A percentile compares a stretch with the other conserved stretches of the same genome.
These are phyloP conservation scores for Drosophila nigritarsus DNA, from an alignment of 2,888 invertebrate species.

Conservation along the genomic window DNA sequence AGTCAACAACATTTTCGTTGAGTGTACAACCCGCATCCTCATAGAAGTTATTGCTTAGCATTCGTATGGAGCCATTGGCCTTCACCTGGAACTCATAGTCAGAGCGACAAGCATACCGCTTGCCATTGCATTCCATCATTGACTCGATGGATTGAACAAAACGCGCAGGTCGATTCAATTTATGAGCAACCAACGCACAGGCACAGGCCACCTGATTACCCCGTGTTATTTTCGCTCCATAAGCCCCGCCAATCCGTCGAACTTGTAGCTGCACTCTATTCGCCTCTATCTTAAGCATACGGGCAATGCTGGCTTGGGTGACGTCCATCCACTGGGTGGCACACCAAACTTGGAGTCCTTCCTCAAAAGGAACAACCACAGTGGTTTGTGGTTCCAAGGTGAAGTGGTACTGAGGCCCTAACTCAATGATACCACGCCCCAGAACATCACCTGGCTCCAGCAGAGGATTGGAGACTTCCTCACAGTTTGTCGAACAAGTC, in stretches of 20 bases:
- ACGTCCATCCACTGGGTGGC: constrained; percentile 89
- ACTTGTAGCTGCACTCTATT: constrained; percentile 90
- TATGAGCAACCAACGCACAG: constrained; percentile 89
- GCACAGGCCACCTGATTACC: constrained; percentile 87
- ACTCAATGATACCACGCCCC: constrained; percentile 86
- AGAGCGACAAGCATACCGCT: constrained; percentile 87
- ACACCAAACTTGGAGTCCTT: constrained; percentile 89
- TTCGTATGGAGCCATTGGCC: constrained; percentile 88
- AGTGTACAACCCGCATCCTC: constrained; percentile 86
- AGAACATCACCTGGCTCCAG: constrained; percentile 55
- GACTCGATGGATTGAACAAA: constrained; percentile 90
- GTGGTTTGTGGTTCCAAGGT: constrained; percentile 91
- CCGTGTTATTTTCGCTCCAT: constrained; percentile 91
- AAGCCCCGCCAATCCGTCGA: constrained; percentile 92
- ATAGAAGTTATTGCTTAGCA: constrained; percentile 87
- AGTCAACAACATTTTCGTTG: constrained; percentile 86
- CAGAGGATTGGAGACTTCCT: not conserved
- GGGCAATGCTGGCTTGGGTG: constrained; percentile 87
- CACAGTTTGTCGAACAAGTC: constrained; percentile 27
- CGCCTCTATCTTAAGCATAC: constrained; percentile 85
- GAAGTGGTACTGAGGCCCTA: constrained; percentile 90
- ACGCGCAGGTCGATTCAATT: constrained; percentile 88
- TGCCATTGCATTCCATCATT: constrained; percentile 90
- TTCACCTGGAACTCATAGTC: constrained; percentile 89
- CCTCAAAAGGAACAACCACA: constrained; percentile 89